Base-by-base conservation (phyloP, 2,888 invertebrate species). In the Agrotis clavis region DNA sequence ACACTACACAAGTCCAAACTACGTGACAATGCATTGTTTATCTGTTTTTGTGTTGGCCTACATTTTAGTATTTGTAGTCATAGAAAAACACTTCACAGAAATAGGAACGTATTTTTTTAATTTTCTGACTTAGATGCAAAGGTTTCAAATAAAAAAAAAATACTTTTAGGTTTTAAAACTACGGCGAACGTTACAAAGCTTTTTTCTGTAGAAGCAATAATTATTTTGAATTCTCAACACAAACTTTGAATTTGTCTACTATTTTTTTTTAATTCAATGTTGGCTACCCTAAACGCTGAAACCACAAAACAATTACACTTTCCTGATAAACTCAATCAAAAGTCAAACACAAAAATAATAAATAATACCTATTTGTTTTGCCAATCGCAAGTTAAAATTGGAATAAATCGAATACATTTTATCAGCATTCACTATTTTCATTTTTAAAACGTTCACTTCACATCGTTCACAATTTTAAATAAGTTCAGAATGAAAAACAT, bases 391-490 rank as follows among this genome's bases (percentile, higher is more conserved):
- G 2, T 56, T 19, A 82, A 72, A 82, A 73, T 73, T 65, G 47
- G 21, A 71, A 70, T 73, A 78, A 81, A 65, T 64, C 60, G 67
- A 53, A 69, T 45, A 67, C 53, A 54, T 56, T n/a, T 59, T 68
- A 83, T 68, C 47, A 25, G 19, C 25, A 57, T 74, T 62, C 67
- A 65, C 72, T 64, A 59, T 64, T 66, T 70, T 47, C 19, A 50
- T 71, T 74, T 69, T 62, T 41, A 60, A 71, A 83, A 68, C 51
- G 65, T 65, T 77, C 76, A 71, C 69, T 54, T 73, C 71, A 66
- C 67, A 69, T 67, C 67, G 67, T 79, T 65, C 57, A 54, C 60
- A n/a, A 53, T 74, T 71, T 73, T 61, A 82, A 86, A 78, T 67
- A 72, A 81, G 59, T 70, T 71, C 14, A 41, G 53, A 83, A 67